Percentiles rank a stretch among this genome's conserved stretches.
Evolutionary conservation across 2,797 vertebrate genomes (phyloP).

Genomic region (Momotus momota): DNA sequence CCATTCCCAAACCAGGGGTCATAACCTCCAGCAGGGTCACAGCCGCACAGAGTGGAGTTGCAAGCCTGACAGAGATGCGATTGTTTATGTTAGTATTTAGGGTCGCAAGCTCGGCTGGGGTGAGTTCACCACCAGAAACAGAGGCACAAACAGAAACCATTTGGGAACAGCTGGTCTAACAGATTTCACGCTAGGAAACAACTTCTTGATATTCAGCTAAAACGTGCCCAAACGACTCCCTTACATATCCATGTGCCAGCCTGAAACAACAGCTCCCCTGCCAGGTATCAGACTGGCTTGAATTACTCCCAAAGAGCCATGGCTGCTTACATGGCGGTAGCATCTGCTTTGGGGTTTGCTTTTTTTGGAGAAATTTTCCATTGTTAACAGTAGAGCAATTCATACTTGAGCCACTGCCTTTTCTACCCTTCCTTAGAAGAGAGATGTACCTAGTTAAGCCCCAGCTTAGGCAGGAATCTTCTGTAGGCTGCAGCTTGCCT

Average conservation of each 20-base stretch:
- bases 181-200: conserved; percentile 9
- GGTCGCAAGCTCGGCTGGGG: conserved; percentile 4
- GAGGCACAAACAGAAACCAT: conserved; percentile 50
- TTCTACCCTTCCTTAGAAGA: neutral
- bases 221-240: neutral
- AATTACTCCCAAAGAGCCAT: neutral
- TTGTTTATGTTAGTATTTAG: conserved; percentile 55
- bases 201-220: neutral
- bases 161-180: conserved; percentile 65
- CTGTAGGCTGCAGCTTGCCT: neutral
- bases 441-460: neutral
- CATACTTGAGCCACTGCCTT: neutral
- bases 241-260: neutral
- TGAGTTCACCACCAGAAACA: conserved; percentile 40
- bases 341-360: neutral
- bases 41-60: neutral
- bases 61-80: conserved; percentile 46
- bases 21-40: conserved; percentile 61
- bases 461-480: neutral
- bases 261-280: conserved; percentile 29
- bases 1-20: neutral
- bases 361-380: neutral
- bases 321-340: neutral
- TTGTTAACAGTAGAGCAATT: neutral
- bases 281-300: conserved; percentile 4